These are phyloP conservation scores for Strix uralensis DNA, from an alignment of 2,113 vertebrate species.

Conservation along the genomic window DNA sequence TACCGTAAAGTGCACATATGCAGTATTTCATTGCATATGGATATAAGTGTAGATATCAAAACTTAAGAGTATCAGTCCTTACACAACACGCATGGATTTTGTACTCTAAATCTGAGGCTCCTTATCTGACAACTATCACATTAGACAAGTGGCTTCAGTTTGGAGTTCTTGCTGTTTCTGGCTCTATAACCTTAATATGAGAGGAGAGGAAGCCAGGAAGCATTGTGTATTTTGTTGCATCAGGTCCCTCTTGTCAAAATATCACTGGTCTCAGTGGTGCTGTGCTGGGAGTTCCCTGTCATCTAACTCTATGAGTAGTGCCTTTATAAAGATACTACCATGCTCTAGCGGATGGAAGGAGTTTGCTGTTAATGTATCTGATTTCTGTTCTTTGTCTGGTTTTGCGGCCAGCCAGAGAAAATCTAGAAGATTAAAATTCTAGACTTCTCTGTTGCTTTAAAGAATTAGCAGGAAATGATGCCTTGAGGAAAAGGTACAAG, in stretches of 20 bases:
- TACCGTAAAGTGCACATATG: neutral
- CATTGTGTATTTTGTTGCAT: neutral
- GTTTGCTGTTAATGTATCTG: neutral
- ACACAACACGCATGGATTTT: neutral
- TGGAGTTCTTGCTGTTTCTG: neutral
- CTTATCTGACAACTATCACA: neutral
- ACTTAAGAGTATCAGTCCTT: neutral
- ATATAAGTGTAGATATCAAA: constrained; percentile 8
- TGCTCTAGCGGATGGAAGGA: neutral
- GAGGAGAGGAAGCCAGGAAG: neutral
- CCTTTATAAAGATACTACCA: neutral
- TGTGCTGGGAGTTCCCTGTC: neutral
- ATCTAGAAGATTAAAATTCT: neutral
- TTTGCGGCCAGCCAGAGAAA: neutral
- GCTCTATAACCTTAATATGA: neutral
- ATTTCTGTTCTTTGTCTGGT: neutral
- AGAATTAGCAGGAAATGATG: neutral
- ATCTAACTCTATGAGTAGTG: neutral
- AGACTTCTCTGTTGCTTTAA: neutral
- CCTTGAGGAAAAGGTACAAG: neutral
- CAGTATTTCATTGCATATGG: constrained; percentile 36
- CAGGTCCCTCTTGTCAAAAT: neutral
- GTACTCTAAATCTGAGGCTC: neutral
- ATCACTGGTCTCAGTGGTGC: neutral
- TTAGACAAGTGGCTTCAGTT: neutral